Base-by-base conservation (phyloP, 1,140 invertebrate species). In the Drosophila takahashii region DNA sequence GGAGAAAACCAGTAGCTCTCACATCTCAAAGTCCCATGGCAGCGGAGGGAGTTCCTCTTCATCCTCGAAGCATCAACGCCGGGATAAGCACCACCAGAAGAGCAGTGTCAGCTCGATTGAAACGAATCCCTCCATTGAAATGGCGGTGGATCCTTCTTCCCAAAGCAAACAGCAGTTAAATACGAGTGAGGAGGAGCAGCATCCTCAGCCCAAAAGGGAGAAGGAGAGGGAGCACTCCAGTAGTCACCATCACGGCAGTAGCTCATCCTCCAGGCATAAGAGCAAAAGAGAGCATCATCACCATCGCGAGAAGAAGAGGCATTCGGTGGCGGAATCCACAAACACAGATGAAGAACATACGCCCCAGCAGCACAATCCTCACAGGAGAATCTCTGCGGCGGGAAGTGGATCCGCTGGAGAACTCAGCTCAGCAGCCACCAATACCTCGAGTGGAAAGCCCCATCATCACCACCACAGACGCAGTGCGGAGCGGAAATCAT, bases 301-400 rank as follows among this genome's bases (percentile, higher is more conserved):
- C 65, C 89, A 91, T 56, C 87, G 90, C 6, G 90, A 92, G 18
- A 90, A 91, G 60, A 92, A 92, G 47, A 81, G 90, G 0, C 87
- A 91, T 37, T 90, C 84, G n/a, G 72, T 85, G 15, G 79, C 86
- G 0, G 87, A 90, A 34, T 87, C 90, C 13, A 89, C 74, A 5
- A 90, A 79, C 26, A 91, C 90, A 8, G 90, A 91, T 44, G 90
- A 91, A 37, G 90, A 91, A 51, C 66, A 70, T 26, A 42, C 50
- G 7, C 52, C 32, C 8, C 69, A 56, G 0, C 80, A 75, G 7
- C 81, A 76, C 10, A 89, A 91, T 60, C 73, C 65, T 4, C 80
- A 81, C 48, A 47, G 86, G 51, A 79, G 90, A 29, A 81, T 57
- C 16, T 91, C 90, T 1, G 81, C 73, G 9, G 77, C 72, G 1